Conservation (phyloP, 2,113 vertebrate genomes). For the human region DNA sequence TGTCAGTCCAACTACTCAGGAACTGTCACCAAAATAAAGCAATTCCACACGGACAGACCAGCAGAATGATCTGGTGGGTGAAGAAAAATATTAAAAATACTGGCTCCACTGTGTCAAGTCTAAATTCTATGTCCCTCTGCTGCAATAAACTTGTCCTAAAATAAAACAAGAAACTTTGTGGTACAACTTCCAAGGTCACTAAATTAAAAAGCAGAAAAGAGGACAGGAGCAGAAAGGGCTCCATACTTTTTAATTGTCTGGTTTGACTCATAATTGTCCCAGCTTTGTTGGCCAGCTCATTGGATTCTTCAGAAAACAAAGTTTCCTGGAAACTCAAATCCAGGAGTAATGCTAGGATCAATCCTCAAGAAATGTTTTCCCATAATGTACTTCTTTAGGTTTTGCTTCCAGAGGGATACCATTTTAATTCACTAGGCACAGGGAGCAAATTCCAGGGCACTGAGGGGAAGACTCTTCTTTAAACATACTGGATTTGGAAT, state of each 20-base stretch:
- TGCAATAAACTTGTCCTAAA: not conserved
- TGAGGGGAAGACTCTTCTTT: not conserved
- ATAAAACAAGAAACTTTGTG: not conserved
- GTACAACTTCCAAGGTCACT: not conserved
- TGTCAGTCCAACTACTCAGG: not conserved
- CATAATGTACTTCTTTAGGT: not conserved
- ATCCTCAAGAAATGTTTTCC: not conserved
- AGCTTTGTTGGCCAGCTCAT: not conserved
- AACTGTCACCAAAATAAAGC: not conserved
- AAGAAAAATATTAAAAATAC: not conserved
- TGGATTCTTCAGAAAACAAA: not conserved
- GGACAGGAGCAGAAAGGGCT: not conserved
- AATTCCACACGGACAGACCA: not conserved
- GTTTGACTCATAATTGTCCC: not conserved
- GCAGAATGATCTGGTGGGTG: not conserved
- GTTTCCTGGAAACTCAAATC: not conserved
- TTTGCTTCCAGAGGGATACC: not conserved
- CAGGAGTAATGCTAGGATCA: not conserved
- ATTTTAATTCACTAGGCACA: not conserved
- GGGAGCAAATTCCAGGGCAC: not conserved
- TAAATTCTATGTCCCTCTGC: not conserved
- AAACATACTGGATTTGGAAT: not conserved
- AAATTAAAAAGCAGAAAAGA: not conserved
- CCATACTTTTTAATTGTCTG: not conserved
- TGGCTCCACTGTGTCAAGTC: not conserved